These are phyloP conservation scores for Steinernema khuongi DNA, from an alignment of 1,140 invertebrate species.

Conservation along the genomic window DNA sequence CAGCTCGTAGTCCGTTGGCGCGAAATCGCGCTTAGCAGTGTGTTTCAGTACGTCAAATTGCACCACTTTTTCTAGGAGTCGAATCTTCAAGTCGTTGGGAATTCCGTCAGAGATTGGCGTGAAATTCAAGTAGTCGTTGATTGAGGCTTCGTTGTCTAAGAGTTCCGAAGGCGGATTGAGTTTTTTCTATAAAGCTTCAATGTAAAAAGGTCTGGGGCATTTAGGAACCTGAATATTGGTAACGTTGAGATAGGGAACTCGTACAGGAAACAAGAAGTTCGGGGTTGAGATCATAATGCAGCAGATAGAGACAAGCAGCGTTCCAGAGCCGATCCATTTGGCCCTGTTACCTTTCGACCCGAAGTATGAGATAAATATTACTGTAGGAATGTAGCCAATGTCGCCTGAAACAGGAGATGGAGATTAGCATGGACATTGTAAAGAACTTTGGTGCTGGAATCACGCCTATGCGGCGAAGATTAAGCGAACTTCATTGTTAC, in stretches of 20 bases:
- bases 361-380: constrained; percentile 56
- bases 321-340: constrained; percentile 53
- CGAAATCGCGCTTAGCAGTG: too few relatives aligned
- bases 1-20: too few relatives aligned
- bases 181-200: constrained; percentile 19
- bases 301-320: constrained; percentile 50
- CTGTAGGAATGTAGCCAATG: constrained; percentile 56
- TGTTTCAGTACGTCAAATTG: too few relatives aligned
- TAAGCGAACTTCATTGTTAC: too few relatives aligned
- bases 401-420: constrained; percentile 42
- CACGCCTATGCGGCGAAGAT: not conserved
- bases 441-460: not conserved
- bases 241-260: constrained; percentile 43
- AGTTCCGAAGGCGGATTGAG: constrained; percentile 31
- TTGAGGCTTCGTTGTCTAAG: constrained; percentile 34
- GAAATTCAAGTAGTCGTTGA: constrained; percentile 40
- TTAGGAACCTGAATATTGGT: constrained; percentile 43
- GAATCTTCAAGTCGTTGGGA: not conserved
- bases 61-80: not conserved
- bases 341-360: constrained; percentile 51
- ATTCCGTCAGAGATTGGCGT: not conserved
- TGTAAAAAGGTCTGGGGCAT: not conserved
- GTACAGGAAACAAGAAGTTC: constrained; percentile 55
- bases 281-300: constrained; percentile 51
- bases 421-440: not conserved